Conservation (phyloP, 2,888 invertebrate species). For the Pristionchus arcanus region DNA sequence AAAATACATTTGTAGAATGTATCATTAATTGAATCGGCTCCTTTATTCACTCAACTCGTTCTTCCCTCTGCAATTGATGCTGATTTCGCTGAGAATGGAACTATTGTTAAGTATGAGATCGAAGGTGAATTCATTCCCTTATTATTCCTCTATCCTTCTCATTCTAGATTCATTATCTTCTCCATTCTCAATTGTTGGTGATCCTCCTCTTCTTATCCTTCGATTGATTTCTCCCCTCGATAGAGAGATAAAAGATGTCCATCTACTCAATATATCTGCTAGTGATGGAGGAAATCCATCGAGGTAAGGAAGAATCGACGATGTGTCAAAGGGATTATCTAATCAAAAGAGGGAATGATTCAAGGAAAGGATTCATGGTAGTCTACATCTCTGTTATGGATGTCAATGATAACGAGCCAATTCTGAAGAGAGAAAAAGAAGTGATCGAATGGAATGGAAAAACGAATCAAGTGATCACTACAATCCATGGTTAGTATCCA, state of each 20-base stretch:
- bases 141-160: background rate
- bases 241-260: background rate
- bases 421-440: slow-evolving; percentile 1
- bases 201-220: slow-evolving; percentile 51
- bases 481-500: background rate
- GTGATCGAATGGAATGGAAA: slow-evolving; percentile 31
- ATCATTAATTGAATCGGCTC: slow-evolving; percentile 5
- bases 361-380: slow-evolving; percentile 43
- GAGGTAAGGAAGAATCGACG: slow-evolving; percentile 3
- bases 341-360: background rate
- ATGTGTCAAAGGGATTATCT: too few species aligned
- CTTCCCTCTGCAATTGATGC: slow-evolving; percentile 50
- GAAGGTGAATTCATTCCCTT: background rate
- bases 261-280: slow-evolving; percentile 47
- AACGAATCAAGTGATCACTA: background rate
- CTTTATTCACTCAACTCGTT: slow-evolving; percentile 12
- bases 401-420: slow-evolving; percentile 47
- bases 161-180: background rate
- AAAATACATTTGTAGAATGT: slow-evolving; percentile 13
- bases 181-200: slow-evolving; percentile 38
- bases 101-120: slow-evolving; percentile 24
- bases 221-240: background rate
- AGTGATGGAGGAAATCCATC: slow-evolving; percentile 46
- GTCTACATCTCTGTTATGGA: slow-evolving; percentile 38
- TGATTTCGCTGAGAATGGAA: slow-evolving; percentile 50